Base-by-base conservation (phyloP, 2,797 vertebrate genomes). In the Hippopotamyrus pictus region DNA sequence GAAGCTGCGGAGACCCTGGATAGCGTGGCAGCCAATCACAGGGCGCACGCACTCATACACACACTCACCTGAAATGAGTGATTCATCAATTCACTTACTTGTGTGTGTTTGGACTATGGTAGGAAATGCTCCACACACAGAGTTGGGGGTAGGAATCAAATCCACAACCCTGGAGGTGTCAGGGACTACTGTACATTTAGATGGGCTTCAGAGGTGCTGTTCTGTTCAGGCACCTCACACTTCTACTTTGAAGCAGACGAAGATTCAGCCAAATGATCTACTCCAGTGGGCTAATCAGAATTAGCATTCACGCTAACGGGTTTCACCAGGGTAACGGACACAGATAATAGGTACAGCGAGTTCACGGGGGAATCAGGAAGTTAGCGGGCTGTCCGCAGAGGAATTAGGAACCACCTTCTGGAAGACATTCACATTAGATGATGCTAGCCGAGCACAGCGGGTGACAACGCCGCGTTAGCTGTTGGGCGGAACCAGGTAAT, bases 401-500 rank as follows among this genome's bases (percentile, higher is more conserved):
- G 29, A 54, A 87, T 86, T 29, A 37, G 29, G 51, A 59, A 51
- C 53, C 86, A 44, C n/a, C 33, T 19, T 57, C 29, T 12, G 37
- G 86, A 87, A 87, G 53, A 59, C 25, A 59, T 54, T 76, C 17
- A n/a, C 22, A 59, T 41, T 54, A 44, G 85, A 82, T 22, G 76
- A 46, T 46, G 76, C 76, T 82, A 44, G 29, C 17, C 11, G n/a
- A 48, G 37, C 86, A 62, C 59, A 22, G 59, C n/a, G 12, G 87
- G 37, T 69, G 44, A 87, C 12, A 2, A 2, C 2, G 37, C 19
- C 22, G 11, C 37, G 22, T 88, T 69, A 88, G 57, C 29, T 69
- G 17, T 88, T 25, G 87, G 59, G 57, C 37, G 57, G 57, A 65
- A 54, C 37, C 59, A 41, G n/a, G 87, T 88, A 88, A 88, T 65